Conservation (phyloP, 2,888 invertebrate species). For the Keiferia lycopersicella region DNA sequence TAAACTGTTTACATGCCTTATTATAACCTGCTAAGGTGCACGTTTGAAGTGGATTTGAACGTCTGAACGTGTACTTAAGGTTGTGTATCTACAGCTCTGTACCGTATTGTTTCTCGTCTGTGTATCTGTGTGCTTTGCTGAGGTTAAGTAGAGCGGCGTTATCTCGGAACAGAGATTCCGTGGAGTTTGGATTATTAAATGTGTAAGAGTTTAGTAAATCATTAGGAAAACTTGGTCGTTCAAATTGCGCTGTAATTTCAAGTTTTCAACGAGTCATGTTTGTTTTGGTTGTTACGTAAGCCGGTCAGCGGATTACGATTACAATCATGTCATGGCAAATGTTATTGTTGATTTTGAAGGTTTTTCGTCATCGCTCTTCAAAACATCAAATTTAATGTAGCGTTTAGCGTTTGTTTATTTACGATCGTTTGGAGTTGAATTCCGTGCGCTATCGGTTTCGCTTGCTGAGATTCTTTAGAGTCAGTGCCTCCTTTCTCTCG, state of each 20-base stretch:
- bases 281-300: constrained; percentile 23
- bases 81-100: constrained; percentile 60
- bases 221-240: constrained; percentile 20
- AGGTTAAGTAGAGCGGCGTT: constrained; percentile 81
- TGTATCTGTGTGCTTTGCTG: constrained; percentile 78
- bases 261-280: constrained; percentile 13
- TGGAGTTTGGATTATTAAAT: constrained; percentile 68
- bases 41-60: constrained; percentile 37
- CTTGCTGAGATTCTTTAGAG: neutral
- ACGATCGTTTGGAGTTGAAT: neutral
- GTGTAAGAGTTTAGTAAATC: constrained; percentile 28
- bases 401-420: neutral
- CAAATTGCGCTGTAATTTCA: neutral
- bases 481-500: constrained; percentile 10
- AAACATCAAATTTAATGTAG: neutral
- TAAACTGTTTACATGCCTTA: constrained; percentile 42
- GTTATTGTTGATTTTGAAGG: constrained; percentile 19
- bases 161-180: constrained; percentile 76
- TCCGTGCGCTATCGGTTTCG: neutral
- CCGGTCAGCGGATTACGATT: constrained; percentile 13
- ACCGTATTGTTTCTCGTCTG: constrained; percentile 81
- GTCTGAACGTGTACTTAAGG: constrained; percentile 54
- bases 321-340: constrained; percentile 14
- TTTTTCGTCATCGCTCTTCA: neutral
- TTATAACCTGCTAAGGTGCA: constrained; percentile 41